Percentiles rank a stretch among this genome's conserved stretches.
Conservation (phyloP, 2,113 vertebrate species). For the Cavia porcellus region DNA sequence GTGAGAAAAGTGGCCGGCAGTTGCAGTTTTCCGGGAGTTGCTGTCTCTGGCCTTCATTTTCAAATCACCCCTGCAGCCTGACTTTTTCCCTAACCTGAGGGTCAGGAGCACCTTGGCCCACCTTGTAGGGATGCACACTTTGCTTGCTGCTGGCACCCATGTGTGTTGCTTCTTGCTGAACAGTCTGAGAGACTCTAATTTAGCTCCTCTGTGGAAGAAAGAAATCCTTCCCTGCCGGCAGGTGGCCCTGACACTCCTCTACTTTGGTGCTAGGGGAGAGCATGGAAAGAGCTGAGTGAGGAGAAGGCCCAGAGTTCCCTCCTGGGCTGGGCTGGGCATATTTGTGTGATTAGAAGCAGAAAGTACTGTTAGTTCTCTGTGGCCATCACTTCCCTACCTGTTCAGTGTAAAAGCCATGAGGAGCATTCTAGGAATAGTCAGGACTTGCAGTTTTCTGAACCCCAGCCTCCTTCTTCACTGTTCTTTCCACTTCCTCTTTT, state of each 20-base stretch:
- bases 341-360: background rate
- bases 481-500: background rate
- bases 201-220: background rate
- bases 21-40: background rate
- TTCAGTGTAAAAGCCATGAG: background rate
- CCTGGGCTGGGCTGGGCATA: background rate
- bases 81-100: background rate
- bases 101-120: background rate
- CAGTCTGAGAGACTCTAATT: background rate
- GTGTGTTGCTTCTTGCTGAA: background rate
- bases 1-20: background rate
- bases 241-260: background rate
- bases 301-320: background rate
- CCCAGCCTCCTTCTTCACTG: background rate
- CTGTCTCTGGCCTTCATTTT: background rate
- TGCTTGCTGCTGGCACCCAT: background rate
- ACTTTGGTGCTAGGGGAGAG: background rate
- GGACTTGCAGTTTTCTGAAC: background rate
- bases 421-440: too few species aligned
- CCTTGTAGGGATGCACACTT: background rate
- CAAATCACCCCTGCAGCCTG: background rate
- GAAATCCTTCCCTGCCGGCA: background rate
- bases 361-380: background rate
- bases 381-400: background rate
- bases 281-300: background rate